Percentiles rank a stretch among this genome's conserved stretches.
phyloP scores from a whole-genome alignment of 2,113 vertebrate species.

The Vulpes vulpes region DNA sequence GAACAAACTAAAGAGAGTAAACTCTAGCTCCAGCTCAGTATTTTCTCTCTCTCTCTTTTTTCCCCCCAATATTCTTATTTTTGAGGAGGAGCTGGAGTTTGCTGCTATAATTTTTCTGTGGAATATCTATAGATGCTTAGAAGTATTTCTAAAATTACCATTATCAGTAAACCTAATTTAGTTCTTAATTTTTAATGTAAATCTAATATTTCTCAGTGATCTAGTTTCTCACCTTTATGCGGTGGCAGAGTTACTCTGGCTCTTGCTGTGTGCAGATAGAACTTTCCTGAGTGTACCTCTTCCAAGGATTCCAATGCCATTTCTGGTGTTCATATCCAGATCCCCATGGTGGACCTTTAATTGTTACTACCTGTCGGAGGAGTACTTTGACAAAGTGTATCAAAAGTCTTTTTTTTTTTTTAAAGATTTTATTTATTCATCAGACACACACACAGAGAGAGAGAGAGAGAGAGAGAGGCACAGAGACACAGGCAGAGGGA shows the following conservation, averaged over 20 bases:
- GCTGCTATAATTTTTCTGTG: background rate
- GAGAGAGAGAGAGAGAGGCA: no score
- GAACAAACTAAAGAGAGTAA: background rate
- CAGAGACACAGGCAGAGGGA: no score
- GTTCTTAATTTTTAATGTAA: background rate
- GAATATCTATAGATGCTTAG: background rate
- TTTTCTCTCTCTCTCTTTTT: background rate
- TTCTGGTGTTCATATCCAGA: background rate
- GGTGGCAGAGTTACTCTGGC: background rate
- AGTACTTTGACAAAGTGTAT: background rate
- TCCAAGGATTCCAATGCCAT: background rate
- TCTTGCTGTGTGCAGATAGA: background rate
- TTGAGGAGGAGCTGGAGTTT: background rate
- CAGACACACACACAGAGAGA: no score
- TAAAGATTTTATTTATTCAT: no score
- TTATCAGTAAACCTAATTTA: background rate
- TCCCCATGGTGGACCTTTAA: background rate
- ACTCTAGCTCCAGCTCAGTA: background rate
- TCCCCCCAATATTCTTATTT: background rate
- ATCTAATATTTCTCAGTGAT: slow-evolving; percentile 7
- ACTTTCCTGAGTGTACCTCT: background rate
- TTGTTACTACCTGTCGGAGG: background rate
- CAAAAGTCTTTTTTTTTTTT: background rate
- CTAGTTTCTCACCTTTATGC: background rate
- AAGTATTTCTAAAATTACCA: background rate